Base-by-base conservation (phyloP, 2,113 vertebrate genomes). In the Clarias batrachus region DNA sequence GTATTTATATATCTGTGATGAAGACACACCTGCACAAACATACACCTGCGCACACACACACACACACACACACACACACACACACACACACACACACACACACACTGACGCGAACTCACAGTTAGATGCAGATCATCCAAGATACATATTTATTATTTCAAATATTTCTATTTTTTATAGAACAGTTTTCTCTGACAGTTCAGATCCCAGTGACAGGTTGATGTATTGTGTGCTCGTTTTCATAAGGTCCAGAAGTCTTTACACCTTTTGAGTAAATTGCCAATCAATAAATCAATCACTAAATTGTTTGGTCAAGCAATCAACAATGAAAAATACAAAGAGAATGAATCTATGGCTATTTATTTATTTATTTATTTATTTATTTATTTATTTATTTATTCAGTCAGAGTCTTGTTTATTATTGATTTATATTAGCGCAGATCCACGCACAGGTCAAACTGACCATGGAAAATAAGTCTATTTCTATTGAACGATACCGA, bases 111-210 rank as follows among this genome's bases (percentile, higher is more conserved):
- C n/a, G 41, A 76, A 21, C 13, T 76, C 4, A 12, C 41, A 13
- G 73, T 52, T 74, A 79, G 83, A 79, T 73, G 41, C 82, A 81
- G 81, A 84, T 63, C 57, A 14, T 60, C 68, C 56, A 74, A 41
- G 30, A 19, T 74, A 13, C 3, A 74, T 48, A 33, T 73, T 37
- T 74, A 30, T 3, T 21, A 33, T n/a, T 48, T 48, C 48, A 48
- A 8, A 48, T 48, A 48, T 48, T 48, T 48, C 6, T 48, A 48
- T 48, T 48, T 48, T 37, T 37, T 37, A 30, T 68, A 30, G 30
- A 68, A 30, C 14, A 37, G 14, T 48, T 48, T 48, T 6, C 63
- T 70, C 27, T 68, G 4, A 33, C 66, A 6, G 4, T 71, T 5
- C 66, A 19, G 66, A 16, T 16, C 0, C 30, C 19, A 71, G 41